Evolutionary conservation across 1,140 invertebrate genomes (phyloP).

Genomic region (Hylaeus volcanicus): DNA sequence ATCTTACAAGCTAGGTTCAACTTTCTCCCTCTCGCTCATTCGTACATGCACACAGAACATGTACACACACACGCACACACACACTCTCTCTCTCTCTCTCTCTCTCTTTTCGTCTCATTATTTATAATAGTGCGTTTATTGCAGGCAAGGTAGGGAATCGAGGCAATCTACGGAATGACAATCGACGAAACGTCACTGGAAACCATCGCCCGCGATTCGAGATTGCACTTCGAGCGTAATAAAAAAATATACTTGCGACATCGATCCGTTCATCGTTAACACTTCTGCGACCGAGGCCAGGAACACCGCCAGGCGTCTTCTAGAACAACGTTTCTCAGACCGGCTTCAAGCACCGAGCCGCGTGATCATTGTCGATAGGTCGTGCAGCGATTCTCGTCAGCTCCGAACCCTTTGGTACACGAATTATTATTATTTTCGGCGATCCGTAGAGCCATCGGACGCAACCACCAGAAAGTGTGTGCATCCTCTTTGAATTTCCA

Average conservation of each 20-base stretch:
- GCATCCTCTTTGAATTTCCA: too few relatives aligned
- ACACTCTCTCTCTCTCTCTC: constrained; percentile 11
- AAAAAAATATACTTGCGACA: constrained; percentile 38
- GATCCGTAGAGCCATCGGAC: too few relatives aligned
- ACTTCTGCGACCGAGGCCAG: constrained; percentile 11
- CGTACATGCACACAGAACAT: background rate
- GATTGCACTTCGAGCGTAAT: constrained; percentile 22
- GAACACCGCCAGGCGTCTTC: background rate
- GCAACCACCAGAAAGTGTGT: too few relatives aligned
- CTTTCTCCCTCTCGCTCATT: constrained; percentile 28
- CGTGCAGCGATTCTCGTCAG: background rate
- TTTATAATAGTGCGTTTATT: constrained; percentile 67
- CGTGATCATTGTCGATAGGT: background rate
- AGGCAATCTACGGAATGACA: constrained; percentile 67
- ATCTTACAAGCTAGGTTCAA: constrained; percentile 51
- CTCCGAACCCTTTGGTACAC: too few relatives aligned
- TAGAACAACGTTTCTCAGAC: background rate
- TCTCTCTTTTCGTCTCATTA: constrained; percentile 48
- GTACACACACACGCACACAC: background rate
- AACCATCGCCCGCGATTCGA: constrained; percentile 32
- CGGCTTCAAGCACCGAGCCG: background rate
- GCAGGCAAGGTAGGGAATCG: constrained; percentile 67
- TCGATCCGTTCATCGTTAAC: constrained; percentile 16
- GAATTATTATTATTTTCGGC: too few relatives aligned
- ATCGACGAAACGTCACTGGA: constrained; percentile 49